Percentiles rank a stretch among this genome's conserved stretches.
These are phyloP conservation scores for Spisula subtruncata DNA, from an alignment of 2,888 invertebrate species.

Conservation along the genomic window DNA sequence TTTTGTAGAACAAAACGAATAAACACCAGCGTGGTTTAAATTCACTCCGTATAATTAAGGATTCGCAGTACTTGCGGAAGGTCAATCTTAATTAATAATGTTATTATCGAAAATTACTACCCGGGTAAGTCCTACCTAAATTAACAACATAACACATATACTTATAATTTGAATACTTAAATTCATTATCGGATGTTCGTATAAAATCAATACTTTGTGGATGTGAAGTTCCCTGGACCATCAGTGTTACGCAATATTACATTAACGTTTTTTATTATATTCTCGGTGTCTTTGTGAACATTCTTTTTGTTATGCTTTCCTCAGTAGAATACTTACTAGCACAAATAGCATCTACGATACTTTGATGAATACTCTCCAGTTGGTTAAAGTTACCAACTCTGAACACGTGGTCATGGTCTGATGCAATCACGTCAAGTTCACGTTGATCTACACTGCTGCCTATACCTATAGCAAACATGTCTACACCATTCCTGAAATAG, in stretches of 20 bases:
- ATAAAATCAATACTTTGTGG: background rate
- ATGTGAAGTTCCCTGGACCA: background rate
- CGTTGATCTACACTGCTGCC: slow-evolving; percentile 49
- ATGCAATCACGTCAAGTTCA: slow-evolving; percentile 57
- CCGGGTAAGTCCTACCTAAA: too few species aligned
- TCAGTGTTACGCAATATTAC: background rate
- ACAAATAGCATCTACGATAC: slow-evolving; percentile 67
- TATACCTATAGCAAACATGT: slow-evolving; percentile 64
- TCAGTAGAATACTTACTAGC: slow-evolving; percentile 57
- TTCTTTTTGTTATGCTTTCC: too few species aligned
- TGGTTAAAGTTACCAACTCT: slow-evolving; percentile 51
- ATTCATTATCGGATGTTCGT: background rate
- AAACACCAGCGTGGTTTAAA: too few species aligned
- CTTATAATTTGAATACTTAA: too few species aligned
- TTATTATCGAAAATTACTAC: too few species aligned
- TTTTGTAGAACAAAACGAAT: too few species aligned
- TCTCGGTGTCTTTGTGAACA: background rate
- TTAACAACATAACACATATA: too few species aligned
- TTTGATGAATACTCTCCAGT: slow-evolving; percentile 59
- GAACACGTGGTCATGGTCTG: slow-evolving; percentile 56
- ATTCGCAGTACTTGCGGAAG: too few species aligned
- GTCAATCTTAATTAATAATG: too few species aligned
- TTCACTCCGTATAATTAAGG: too few species aligned
- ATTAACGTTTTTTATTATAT: background rate
- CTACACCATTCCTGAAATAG: slow-evolving; percentile 60